These are phyloP conservation scores for Dione juno DNA, from an alignment of 2,888 invertebrate species.

Conservation along the genomic window DNA sequence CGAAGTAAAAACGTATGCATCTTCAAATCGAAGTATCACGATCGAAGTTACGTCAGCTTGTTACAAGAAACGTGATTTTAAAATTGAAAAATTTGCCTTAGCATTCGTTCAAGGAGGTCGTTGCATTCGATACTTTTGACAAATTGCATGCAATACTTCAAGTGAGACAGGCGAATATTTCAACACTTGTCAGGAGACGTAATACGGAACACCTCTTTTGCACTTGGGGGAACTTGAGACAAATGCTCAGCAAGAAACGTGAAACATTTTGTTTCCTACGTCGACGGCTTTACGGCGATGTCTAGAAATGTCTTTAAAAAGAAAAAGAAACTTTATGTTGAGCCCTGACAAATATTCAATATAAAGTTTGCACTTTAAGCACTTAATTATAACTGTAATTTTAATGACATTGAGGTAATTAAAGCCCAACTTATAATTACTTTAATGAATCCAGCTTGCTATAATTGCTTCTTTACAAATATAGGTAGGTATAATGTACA, in stretches of 20 bases:
- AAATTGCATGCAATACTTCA: conserved; percentile 53
- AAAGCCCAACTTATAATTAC: conserved; percentile 27
- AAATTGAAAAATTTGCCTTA: conserved; percentile 38
- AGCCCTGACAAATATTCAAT: conserved; percentile 48
- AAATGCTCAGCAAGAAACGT: conserved; percentile 57
- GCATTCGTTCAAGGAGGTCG: conserved; percentile 37
- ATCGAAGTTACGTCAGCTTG: conserved; percentile 9
- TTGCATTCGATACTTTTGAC: conserved; percentile 50
- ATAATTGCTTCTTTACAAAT: conserved; percentile 32
- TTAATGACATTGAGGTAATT: conserved; percentile 26
- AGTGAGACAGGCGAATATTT: conserved; percentile 50
- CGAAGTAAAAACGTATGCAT: conserved; percentile 7
- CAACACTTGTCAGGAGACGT: conserved; percentile 45
- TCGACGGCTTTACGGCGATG: conserved; percentile 44
- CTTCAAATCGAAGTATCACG: not conserved
- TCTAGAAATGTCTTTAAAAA: conserved; percentile 54
- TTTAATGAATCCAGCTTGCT: conserved; percentile 16
- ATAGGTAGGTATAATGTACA: conserved; percentile 1
- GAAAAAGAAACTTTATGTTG: conserved; percentile 57
- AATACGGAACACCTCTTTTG: conserved; percentile 52
- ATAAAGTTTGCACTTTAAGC: conserved; percentile 44
- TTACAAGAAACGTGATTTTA: conserved; percentile 28
- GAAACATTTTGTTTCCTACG: conserved; percentile 55
- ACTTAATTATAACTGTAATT: conserved; percentile 24
- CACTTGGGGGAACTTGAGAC: conserved; percentile 62